phyloP scores from a whole-genome alignment of 1,140 invertebrate genomes.

The Chrysoperla carnea region DNA sequence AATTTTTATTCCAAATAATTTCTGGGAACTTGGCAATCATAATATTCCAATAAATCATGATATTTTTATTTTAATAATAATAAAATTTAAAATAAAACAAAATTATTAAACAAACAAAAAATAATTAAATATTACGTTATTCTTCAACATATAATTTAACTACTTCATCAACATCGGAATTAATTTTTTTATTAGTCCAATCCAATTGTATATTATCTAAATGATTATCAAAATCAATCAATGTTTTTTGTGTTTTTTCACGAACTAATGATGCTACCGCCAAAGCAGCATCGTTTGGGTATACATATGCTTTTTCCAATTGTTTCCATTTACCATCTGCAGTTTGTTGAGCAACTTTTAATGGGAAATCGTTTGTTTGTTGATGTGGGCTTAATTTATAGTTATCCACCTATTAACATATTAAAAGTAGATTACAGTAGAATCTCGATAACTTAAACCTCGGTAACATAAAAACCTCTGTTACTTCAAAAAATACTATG shows the following conservation, averaged over 20 bases:
- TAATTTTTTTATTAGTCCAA: slow-evolving; percentile 60
- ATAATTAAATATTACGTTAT: neutral
- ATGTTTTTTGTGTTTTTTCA: slow-evolving; percentile 41
- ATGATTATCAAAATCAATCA: slow-evolving; percentile 85
- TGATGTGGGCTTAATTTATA: slow-evolving; percentile 39
- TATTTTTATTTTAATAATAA: too few species aligned
- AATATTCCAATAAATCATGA: too few species aligned
- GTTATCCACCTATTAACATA: slow-evolving; percentile 47
- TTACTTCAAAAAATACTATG: too few species aligned
- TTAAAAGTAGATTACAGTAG: too few species aligned
- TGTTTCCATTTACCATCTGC: slow-evolving; percentile 54
- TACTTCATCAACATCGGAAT: slow-evolving; percentile 31
- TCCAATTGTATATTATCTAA: slow-evolving; percentile 65
- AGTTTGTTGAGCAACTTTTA: slow-evolving; percentile 45
- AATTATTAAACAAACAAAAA: neutral
- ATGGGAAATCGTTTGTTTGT: slow-evolving; percentile 35
- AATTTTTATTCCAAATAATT: too few species aligned
- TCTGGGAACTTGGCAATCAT: too few species aligned
- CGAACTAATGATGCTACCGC: slow-evolving; percentile 48
- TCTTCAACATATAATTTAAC: neutral
- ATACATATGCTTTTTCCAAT: slow-evolving; percentile 17
- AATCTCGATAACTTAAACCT: too few species aligned
- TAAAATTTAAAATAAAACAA: neutral
- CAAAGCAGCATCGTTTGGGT: slow-evolving; percentile 30
- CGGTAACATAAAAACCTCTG: too few species aligned